Conservation (phyloP, 2,113 vertebrate genomes). For the Origma solitaria region DNA sequence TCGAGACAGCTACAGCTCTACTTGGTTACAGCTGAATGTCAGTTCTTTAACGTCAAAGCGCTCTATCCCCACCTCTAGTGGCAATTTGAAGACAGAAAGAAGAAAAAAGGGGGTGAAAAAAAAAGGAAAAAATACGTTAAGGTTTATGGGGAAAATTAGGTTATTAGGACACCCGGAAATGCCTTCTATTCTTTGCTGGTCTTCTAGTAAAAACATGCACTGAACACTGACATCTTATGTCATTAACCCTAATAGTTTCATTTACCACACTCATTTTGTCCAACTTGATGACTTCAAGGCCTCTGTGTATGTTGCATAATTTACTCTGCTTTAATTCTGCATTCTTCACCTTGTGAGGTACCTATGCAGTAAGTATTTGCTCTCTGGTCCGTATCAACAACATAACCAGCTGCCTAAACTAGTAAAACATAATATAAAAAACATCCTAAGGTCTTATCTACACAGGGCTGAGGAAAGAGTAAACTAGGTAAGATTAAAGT, state of each 20-base stretch:
- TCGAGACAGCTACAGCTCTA: not conserved
- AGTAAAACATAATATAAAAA: not conserved
- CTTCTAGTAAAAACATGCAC: not conserved
- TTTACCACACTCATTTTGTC: not conserved
- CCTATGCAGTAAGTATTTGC: not conserved
- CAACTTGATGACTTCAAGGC: not conserved
- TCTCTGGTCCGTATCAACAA: not conserved
- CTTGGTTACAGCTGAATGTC: not conserved
- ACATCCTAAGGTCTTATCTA: not conserved
- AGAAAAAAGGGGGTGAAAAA: fast-evolving
- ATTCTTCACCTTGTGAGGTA: not conserved
- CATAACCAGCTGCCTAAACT: not conserved
- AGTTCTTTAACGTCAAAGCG: not conserved
- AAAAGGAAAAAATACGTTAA: not conserved
- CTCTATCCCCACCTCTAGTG: not conserved
- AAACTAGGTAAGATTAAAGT: not conserved
- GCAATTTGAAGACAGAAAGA: not conserved
- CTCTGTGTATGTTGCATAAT: not conserved
- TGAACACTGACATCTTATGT: not conserved
- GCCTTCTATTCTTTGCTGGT: not conserved
- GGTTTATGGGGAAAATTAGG: not conserved
- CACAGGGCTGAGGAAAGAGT: not conserved
- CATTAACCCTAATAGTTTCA: not conserved
- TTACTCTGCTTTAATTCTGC: not conserved
- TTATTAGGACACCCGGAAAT: not conserved